Conservation (phyloP, 2,113 vertebrate species). For the Monopterus albus region DNA sequence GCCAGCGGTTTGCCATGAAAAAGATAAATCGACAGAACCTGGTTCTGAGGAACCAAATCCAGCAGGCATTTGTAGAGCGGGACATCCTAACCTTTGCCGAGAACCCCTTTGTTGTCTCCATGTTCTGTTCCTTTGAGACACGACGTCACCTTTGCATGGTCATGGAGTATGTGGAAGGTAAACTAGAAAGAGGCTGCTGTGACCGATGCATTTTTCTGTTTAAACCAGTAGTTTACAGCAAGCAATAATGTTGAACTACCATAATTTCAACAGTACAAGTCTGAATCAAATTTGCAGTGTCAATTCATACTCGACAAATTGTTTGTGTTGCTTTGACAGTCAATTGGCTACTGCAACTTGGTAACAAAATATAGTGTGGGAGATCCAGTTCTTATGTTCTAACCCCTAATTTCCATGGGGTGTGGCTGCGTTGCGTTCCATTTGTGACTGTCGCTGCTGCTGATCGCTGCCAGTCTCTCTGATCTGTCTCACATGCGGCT, state of each 20-base stretch:
- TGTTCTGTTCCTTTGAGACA: conserved; percentile 99
- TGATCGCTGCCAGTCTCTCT: no score
- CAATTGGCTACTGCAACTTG: background rate
- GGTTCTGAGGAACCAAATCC: conserved; percentile 96
- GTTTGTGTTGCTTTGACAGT: background rate
- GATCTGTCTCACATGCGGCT: no score
- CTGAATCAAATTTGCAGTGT: background rate
- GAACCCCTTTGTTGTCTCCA: conserved; percentile 97
- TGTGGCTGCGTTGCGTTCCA: no score
- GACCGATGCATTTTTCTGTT: background rate
- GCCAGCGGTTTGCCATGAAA: conserved; percentile 97
- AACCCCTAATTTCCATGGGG: no score
- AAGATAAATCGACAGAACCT: conserved; percentile 99
- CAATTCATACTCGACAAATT: background rate
- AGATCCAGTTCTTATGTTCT: no score
- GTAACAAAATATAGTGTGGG: background rate
- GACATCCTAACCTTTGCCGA: conserved; percentile 98
- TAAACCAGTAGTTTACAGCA: fast-evolving
- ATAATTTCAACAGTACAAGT: background rate
- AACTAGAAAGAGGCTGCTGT: background rate
- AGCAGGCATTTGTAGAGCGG: conserved; percentile 97
- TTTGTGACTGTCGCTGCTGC: no score
- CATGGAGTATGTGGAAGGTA: conserved; percentile 99
- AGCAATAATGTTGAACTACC: background rate
- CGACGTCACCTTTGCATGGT: conserved; percentile 97